phyloP scores from a whole-genome alignment of 2,888 invertebrate species.

The Apotomis turbidana region DNA sequence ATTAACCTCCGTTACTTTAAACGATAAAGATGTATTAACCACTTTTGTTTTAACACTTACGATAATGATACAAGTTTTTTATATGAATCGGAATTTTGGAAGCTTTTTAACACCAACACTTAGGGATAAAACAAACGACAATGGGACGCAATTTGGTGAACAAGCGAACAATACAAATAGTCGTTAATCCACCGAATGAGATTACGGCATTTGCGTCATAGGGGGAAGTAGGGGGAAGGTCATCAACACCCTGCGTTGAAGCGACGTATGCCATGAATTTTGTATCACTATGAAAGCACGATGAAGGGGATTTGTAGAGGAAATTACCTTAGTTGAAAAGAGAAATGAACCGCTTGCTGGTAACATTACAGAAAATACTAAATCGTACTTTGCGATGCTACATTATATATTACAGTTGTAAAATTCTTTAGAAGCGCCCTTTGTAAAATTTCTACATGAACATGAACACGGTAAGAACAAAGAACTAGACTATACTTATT shows the following conservation, averaged over 20 bases:
- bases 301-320: background rate
- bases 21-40: conserved; percentile 6
- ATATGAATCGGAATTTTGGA: conserved; percentile 8
- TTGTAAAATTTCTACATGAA: too few species aligned
- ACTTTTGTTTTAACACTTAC: conserved; percentile 14
- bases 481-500: too few species aligned
- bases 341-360: too few species aligned
- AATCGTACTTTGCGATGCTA: too few species aligned
- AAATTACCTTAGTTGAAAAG: background rate
- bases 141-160: conserved; percentile 28
- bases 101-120: conserved; percentile 18
- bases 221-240: conserved; percentile 39
- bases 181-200: conserved; percentile 48
- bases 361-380: too few species aligned
- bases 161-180: conserved; percentile 43
- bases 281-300: background rate
- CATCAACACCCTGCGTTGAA: conserved; percentile 22
- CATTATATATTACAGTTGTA: too few species aligned
- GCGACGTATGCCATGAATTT: conserved; percentile 16
- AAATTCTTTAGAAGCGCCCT: too few species aligned
- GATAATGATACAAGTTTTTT: conserved; percentile 7
- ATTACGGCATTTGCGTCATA: conserved; percentile 55
- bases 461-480: too few species aligned
- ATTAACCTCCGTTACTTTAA: background rate
- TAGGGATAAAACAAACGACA: conserved; percentile 25